Conservation (phyloP, 2,113 vertebrate genomes). For the Psammodynastes pulverulentus region DNA sequence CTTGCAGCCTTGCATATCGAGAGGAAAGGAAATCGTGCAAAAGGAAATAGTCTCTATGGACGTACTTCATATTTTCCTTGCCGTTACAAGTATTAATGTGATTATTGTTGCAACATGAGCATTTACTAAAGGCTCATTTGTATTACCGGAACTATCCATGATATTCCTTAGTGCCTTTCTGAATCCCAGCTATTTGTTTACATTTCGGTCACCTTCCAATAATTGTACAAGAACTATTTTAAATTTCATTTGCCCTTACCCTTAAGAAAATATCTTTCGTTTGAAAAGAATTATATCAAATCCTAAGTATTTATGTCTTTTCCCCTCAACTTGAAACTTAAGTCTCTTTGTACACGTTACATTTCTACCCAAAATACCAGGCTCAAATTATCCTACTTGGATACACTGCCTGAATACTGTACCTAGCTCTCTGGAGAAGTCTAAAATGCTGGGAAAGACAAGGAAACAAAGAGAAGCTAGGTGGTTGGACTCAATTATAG, state of each 20-base stretch:
- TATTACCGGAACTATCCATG: background rate
- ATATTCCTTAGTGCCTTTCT: background rate
- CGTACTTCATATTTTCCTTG: background rate
- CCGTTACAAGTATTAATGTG: background rate
- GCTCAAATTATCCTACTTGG: background rate
- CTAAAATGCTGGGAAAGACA: background rate
- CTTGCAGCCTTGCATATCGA: too few relatives aligned
- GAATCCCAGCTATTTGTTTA: background rate
- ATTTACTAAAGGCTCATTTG: background rate
- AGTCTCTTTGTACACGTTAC: background rate
- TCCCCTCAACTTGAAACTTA: background rate
- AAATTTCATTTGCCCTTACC: background rate
- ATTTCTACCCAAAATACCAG: background rate
- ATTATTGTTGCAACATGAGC: background rate
- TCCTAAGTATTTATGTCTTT: background rate
- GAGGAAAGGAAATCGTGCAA: background rate
- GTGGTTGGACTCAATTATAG: background rate
- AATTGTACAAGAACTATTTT: background rate
- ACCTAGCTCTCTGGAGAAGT: background rate
- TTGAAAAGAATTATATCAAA: background rate
- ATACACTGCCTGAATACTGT: background rate
- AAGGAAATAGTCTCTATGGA: background rate
- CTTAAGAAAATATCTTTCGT: background rate
- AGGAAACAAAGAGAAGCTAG: background rate
- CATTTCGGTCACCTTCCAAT: background rate